Base-by-base conservation (phyloP, 2,113 vertebrate species). In the Paramisgurnus dabryanus region DNA sequence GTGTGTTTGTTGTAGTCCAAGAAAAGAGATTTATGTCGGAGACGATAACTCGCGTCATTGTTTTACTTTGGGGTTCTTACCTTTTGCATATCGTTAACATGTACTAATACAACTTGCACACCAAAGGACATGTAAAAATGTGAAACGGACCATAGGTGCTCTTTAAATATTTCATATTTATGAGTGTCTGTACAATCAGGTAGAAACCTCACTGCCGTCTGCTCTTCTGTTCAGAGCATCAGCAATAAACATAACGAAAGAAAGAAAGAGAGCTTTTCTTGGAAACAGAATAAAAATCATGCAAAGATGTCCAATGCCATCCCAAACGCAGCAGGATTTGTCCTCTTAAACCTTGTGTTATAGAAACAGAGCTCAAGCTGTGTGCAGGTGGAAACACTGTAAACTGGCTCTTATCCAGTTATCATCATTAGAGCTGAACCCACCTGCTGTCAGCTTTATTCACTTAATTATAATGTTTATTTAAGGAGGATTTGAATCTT, bases 361-460 rank as follows among this genome's bases (percentile, higher is more conserved):
- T 79, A 66, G 55, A 69, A 61, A 61, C 66, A 49, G 50, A 34
- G 13, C 40, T 78, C 76, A 13, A 61, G 66, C 11, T 79, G 66
- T 61, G n/a, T 61, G 43, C 13, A 79, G 55, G 22, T 45, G 39
- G 18, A 67, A 67, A 66, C 49, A 55, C 27, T 17, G 49, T 70
- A n/a, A 70, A 70, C 66, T 39, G 15, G 55, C 27, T 27, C 22
- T 47, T 18, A 78, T 57, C 50, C 64, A 70, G 67, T 79, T 47
- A 79, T 50, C 53, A 63, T 50, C 43, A 40, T 70, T 34, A 79
- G 69, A 68, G 55, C 7, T 6, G 15, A 12, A 68, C 41, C 67
- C 66, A 13, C 67, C 67, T 64, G 78, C 67, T 61, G 43, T 40
- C 67, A 71, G 40, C 7, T 27, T 3, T 58, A 63, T 15, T 27